These are phyloP conservation scores for Rhingia rostrata DNA, from an alignment of 2,888 invertebrate species.

Conservation along the genomic window DNA sequence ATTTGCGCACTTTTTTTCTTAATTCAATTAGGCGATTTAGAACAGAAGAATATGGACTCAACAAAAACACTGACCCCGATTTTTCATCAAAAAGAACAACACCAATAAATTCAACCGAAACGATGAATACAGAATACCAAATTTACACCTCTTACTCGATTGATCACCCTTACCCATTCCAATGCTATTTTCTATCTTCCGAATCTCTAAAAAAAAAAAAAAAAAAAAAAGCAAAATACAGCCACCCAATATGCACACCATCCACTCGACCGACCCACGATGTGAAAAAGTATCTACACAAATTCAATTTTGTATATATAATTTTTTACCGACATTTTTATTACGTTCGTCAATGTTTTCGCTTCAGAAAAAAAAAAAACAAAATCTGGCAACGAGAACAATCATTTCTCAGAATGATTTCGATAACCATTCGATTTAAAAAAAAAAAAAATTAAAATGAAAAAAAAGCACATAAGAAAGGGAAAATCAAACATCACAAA, in stretches of 20 bases:
- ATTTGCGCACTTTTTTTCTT: conserved; percentile 9
- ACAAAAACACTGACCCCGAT: conserved; percentile 64
- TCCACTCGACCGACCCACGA: not conserved
- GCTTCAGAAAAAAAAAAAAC: conserved; percentile 39
- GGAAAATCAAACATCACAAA: conserved; percentile 58
- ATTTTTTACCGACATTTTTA: conserved; percentile 53
- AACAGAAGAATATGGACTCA: conserved; percentile 29
- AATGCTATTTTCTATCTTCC: not conserved
- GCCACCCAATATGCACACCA: not conserved
- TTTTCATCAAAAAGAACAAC: conserved; percentile 31
- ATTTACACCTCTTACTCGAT: conserved; percentile 23
- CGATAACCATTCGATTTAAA: conserved; percentile 33
- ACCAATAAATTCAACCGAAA: conserved; percentile 30
- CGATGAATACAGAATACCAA: conserved; percentile 27
- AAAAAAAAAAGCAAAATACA: conserved; percentile 8
- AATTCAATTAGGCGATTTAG: conserved; percentile 58
- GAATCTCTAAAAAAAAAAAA: no score
- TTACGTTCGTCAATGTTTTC: conserved; percentile 12
- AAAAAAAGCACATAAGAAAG: conserved; percentile 19
- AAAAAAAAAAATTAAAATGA: conserved; percentile 44
- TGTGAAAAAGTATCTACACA: conserved; percentile 4
- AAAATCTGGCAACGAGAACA: conserved; percentile 13
- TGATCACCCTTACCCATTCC: not conserved
- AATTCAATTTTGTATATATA: conserved; percentile 28
- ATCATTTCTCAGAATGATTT: conserved; percentile 27